A percentile compares a stretch with the other conserved stretches of the same genome.
phyloP scores from a whole-genome alignment of 2,113 vertebrate species.

The Oreochromis aureus region DNA sequence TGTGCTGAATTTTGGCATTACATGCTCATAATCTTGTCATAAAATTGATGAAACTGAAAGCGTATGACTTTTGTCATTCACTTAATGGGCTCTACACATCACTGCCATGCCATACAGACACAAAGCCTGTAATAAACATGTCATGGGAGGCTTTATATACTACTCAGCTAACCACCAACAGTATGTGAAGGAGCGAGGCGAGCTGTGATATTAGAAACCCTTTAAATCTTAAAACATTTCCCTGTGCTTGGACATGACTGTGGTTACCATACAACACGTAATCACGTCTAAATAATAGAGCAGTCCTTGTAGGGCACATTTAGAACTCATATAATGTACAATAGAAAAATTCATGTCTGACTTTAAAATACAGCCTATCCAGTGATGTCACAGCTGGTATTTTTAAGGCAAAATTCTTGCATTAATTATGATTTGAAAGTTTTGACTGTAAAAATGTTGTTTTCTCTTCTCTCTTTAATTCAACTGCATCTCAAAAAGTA shows the following conservation, averaged over 20 bases:
- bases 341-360: not conserved
- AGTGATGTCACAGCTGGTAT: not conserved
- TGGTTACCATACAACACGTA: not conserved
- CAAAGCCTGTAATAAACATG: conserved; percentile 13
- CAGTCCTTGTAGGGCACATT: not conserved
- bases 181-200: not conserved
- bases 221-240: not conserved
- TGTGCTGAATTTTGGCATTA: not conserved
- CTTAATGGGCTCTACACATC: not conserved
- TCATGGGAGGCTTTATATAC: conserved; percentile 3
- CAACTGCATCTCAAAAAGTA: not conserved
- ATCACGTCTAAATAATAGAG: not conserved
- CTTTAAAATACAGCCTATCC: not conserved
- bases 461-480: not conserved
- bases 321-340: not conserved
- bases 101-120: not conserved
- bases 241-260: not conserved
- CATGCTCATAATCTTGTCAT: not conserved
- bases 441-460: not conserved
- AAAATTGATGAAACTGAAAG: not conserved
- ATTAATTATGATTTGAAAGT: not conserved
- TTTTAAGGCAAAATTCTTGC: not conserved
- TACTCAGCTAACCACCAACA: not conserved
- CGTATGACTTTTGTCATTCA: not conserved
- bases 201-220: not conserved